Conservation (phyloP, 2,113 vertebrate genomes). For the Notothenia coriiceps region DNA sequence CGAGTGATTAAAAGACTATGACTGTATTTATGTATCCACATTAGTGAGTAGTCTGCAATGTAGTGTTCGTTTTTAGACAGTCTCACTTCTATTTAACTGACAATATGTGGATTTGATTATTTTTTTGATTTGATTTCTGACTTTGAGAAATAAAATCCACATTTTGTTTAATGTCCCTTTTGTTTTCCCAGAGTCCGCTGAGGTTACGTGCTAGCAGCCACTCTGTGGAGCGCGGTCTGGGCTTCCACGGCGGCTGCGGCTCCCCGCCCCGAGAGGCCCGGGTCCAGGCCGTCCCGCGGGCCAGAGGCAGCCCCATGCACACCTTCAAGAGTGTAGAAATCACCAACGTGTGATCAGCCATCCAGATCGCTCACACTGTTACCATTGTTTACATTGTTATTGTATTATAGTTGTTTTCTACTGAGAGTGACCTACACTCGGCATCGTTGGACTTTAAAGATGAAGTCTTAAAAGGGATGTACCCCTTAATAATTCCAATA, state of each 20-base stretch:
- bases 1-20: not conserved
- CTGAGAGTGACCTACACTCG: conserved; percentile 37
- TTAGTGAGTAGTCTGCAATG: not conserved
- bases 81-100: not conserved
- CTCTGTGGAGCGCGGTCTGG: conserved; percentile 80
- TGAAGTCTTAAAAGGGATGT: not conserved
- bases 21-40: not conserved
- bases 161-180: not conserved
- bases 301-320: conserved; percentile 83
- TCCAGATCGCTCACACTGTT: not conserved
- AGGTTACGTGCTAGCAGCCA: conserved; percentile 83
- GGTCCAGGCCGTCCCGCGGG: conserved; percentile 74
- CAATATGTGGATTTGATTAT: not conserved
- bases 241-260: conserved; percentile 83
- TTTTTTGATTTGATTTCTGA: not conserved
- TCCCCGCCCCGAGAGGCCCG: conserved; percentile 85
- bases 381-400: conserved; percentile 55
- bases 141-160: not conserved
- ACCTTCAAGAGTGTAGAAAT: conserved; percentile 81
- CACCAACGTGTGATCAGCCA: conserved; percentile 76
- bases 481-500: conserved; percentile 1
- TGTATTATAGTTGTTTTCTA: conserved; percentile 44
- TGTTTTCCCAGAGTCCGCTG: conserved; percentile 81
- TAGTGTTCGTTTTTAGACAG: not conserved
- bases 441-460: conserved; percentile 7